Conservation (phyloP, 2,888 invertebrate species). For the Xanthia icteritia region DNA sequence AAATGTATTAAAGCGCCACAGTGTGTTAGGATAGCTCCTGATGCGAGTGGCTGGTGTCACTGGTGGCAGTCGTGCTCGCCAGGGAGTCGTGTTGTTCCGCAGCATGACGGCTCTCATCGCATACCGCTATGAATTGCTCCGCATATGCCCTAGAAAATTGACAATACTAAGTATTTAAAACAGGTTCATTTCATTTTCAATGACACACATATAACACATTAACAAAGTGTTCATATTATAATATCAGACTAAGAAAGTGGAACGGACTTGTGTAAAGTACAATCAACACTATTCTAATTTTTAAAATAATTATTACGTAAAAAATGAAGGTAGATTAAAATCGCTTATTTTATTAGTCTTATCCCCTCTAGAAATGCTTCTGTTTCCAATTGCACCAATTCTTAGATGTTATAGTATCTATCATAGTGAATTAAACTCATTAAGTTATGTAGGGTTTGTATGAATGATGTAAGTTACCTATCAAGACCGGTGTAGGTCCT, state of each 20-base stretch:
- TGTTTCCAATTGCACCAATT: background rate
- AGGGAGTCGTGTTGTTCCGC: conserved; percentile 87
- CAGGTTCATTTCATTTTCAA: background rate
- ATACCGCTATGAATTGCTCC: conserved; percentile 92
- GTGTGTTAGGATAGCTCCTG: conserved; percentile 55
- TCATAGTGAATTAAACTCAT: background rate
- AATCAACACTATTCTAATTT: too few relatives aligned
- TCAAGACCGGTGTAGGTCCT: conserved; percentile 91
- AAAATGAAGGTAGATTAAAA: too few relatives aligned
- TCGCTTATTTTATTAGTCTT: too few relatives aligned
- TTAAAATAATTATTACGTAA: too few relatives aligned
- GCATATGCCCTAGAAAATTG: conserved; percentile 88
- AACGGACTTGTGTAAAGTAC: too few relatives aligned
- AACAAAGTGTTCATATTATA: too few relatives aligned
- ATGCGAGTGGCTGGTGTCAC: conserved; percentile 75
- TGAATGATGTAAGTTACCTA: conserved; percentile 76
- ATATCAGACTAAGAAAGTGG: too few relatives aligned
- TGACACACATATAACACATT: too few relatives aligned
- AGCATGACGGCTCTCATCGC: conserved; percentile 89
- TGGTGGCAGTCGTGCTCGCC: conserved; percentile 80
- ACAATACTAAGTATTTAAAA: background rate
- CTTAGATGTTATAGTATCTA: background rate
- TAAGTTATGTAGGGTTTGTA: background rate
- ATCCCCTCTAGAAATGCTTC: background rate
- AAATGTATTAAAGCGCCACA: conserved; percentile 46